Evolutionary conservation across 2,888 invertebrate genomes (phyloP), one percentile per base, ranked within the genome.

Genomic region (Drosophila mercatorum): DNA sequence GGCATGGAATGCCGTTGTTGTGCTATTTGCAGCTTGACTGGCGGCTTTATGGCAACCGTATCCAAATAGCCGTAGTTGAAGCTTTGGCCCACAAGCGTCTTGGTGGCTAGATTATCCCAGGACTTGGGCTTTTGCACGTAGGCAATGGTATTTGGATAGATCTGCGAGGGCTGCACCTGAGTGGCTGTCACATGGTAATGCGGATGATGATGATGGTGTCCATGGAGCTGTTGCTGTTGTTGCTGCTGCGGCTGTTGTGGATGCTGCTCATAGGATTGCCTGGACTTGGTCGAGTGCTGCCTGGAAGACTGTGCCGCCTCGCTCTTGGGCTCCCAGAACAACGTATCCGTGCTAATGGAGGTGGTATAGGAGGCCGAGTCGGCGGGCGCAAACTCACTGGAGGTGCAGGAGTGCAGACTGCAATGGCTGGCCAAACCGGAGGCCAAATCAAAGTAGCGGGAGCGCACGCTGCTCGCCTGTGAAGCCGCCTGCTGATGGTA

Each of bases 21-120:
- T 14, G 92, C 89, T 36, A 92, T 88, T 93, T 94, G 67, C 90
- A 94, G 81, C 57, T 94, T 90, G 5, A 91, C 88, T 8, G 91
- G 88, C 8, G 92, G 92, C 65, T 92, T 93, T 14, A 92, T 88
- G 1, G 94, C 93, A 28, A 93, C 94, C 0, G 96, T 95, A 83
- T 97, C 97, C 62, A 96, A 93, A 86, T 97, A 97, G 8, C 97
- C 97, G 87, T 97, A 97, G 1, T 97, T 97, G 84, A 97, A 97
- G 4, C 97, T 97, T 79, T 97, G 97, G 0, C 97, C 97, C 0
- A 97, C 97, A 78, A 96, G 96, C 0, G 96, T 96, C 93, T 97
- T 97, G 2, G 97, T 97, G 0, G 97, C 96, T 62, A 97, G 93
- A 92, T 97, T 97, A 91, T 97, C 97, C 97, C 97, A 97, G 0